Conservation (phyloP, 2,113 vertebrate genomes). For the Casuarius casuarius region DNA sequence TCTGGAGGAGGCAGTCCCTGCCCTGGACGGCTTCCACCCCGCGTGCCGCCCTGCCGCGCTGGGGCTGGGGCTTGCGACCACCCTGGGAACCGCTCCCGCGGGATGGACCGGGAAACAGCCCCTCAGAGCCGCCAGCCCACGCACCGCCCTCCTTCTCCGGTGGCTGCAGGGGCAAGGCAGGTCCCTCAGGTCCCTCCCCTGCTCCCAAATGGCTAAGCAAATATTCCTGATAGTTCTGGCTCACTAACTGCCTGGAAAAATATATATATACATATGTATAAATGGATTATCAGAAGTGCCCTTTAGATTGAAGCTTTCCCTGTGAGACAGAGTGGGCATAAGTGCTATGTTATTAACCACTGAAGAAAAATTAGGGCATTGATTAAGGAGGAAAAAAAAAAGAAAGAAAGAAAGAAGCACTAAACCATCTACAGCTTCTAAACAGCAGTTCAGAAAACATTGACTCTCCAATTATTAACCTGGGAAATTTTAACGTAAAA, state of each 20-base stretch:
- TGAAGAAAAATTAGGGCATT: not conserved
- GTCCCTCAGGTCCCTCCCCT: not conserved
- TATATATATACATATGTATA: no score
- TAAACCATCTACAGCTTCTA: not conserved
- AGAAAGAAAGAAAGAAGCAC: not conserved
- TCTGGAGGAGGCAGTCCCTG: not conserved
- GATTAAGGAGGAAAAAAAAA: not conserved
- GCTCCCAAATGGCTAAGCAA: not conserved
- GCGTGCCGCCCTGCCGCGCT: not conserved
- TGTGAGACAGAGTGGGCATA: not conserved
- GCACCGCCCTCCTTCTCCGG: not conserved
- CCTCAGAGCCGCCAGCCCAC: not conserved
- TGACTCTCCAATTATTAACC: slow-evolving; percentile 17
- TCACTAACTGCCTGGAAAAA: not conserved
- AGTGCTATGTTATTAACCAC: not conserved
- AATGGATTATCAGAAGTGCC: not conserved
- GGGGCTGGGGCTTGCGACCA: no score
- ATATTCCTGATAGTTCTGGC: not conserved
- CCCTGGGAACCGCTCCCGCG: not conserved
- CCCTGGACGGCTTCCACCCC: not conserved
- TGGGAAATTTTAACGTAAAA: slow-evolving; percentile 11
- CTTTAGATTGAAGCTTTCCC: not conserved
- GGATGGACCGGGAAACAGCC: not conserved
- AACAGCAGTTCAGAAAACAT: slow-evolving; percentile 36
- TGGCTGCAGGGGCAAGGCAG: not conserved